Evolutionary conservation across 1,140 invertebrate genomes (phyloP).

Genomic region (Ptiloglossa arizonensis): DNA sequence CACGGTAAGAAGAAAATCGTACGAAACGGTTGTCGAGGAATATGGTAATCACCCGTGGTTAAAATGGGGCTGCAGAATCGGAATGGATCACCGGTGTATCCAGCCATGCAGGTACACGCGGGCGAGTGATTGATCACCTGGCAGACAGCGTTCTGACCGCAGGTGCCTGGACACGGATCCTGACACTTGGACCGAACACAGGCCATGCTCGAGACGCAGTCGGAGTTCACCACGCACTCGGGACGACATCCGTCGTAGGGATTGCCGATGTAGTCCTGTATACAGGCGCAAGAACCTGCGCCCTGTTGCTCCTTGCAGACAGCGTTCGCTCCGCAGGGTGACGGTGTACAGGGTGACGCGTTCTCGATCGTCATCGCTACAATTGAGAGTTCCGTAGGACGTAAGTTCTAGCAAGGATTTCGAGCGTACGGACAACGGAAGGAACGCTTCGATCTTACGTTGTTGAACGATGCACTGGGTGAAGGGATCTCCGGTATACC

Average conservation of each 20-base stretch:
- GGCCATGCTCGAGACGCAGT: constrained; percentile 85
- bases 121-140: constrained; percentile 85
- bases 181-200: constrained; percentile 86
- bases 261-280: constrained; percentile 87
- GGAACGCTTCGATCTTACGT: too few relatives aligned
- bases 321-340: constrained; percentile 86
- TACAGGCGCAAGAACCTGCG: constrained; percentile 84
- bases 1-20: background rate
- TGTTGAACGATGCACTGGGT: constrained; percentile 76
- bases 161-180: constrained; percentile 86
- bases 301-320: constrained; percentile 81
- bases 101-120: constrained; percentile 83
- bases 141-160: constrained; percentile 86
- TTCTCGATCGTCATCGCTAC: background rate
- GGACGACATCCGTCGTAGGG: constrained; percentile 88
- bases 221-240: constrained; percentile 87
- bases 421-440: too few relatives aligned
- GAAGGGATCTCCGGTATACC: constrained; percentile 82
- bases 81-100: constrained; percentile 86
- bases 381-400: background rate
- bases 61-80: constrained; percentile 42
- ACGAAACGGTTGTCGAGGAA: background rate
- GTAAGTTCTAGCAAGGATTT: too few relatives aligned
- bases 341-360: constrained; percentile 78
- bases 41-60: background rate